These are phyloP conservation scores for Cetonia aurata DNA, from an alignment of 2,888 invertebrate species.

Conservation along the genomic window DNA sequence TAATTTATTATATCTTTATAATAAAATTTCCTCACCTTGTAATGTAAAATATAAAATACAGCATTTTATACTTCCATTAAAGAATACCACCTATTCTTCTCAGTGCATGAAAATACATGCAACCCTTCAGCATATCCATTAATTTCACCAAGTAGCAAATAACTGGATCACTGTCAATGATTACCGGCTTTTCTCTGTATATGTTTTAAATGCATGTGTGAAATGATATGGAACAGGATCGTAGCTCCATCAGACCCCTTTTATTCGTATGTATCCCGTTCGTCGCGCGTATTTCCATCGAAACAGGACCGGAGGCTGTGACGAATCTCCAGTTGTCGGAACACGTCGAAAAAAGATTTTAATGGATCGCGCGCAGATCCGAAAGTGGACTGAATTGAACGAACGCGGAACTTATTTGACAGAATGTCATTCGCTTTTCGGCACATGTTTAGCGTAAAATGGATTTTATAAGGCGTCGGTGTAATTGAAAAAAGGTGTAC, in stretches of 20 bases:
- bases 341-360: slow-evolving; percentile 12
- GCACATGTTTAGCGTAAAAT: slow-evolving; percentile 13
- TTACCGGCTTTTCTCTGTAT: too few relatives aligned
- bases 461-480: slow-evolving; percentile 23
- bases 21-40: too few relatives aligned
- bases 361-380: neutral
- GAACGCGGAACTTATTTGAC: slow-evolving; percentile 6
- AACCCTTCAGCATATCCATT: too few relatives aligned
- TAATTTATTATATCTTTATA: too few relatives aligned
- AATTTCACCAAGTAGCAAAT: too few relatives aligned
- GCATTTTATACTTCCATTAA: too few relatives aligned
- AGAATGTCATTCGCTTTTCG: slow-evolving; percentile 13
- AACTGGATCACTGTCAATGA: too few relatives aligned
- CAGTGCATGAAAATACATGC: too few relatives aligned
- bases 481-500: slow-evolving; percentile 16
- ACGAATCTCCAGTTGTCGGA: neutral
- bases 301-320: neutral
- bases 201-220: too few relatives aligned
- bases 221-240: too few relatives aligned
- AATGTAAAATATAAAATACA: too few relatives aligned
- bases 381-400: neutral
- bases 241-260: neutral
- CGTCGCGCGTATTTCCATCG: neutral
- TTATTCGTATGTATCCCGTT: neutral
- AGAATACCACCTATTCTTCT: too few relatives aligned